Percentiles rank a stretch among this genome's conserved stretches.
These are phyloP conservation scores for Actenoides lindsayi DNA, from an alignment of 2,113 vertebrate species.

Conservation along the genomic window DNA sequence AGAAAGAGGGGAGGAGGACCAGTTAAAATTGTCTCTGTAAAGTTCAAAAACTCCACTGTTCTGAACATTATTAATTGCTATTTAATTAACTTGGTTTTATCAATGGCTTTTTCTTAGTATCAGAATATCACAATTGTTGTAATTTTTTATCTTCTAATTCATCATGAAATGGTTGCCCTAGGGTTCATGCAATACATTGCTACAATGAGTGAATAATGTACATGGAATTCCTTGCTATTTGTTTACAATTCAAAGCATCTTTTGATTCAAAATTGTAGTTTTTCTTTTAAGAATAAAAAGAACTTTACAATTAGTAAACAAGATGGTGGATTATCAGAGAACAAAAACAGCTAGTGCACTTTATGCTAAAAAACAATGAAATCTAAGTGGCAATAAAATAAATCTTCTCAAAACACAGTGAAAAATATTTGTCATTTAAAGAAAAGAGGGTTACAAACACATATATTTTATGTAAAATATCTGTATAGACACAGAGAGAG, in stretches of 20 bases:
- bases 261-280: background rate
- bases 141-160: background rate
- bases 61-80: background rate
- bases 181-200: background rate
- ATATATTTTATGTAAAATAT: background rate
- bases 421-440: background rate
- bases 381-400: background rate
- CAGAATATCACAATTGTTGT: background rate
- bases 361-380: background rate
- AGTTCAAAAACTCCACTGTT: rapidly evolving
- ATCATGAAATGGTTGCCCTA: background rate
- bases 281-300: background rate
- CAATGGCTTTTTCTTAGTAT: background rate
- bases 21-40: background rate
- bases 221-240: background rate
- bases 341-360: background rate
- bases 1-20: rapidly evolving
- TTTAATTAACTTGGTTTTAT: background rate
- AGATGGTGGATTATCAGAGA: background rate
- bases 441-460: background rate
- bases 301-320: background rate
- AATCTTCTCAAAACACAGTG: background rate
- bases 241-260: background rate
- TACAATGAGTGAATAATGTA: background rate
- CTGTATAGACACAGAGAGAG: background rate